Evolutionary conservation across 2,113 vertebrate genomes (phyloP), one percentile per base, ranked within the genome.

Genomic region (Anolis sagrei): DNA sequence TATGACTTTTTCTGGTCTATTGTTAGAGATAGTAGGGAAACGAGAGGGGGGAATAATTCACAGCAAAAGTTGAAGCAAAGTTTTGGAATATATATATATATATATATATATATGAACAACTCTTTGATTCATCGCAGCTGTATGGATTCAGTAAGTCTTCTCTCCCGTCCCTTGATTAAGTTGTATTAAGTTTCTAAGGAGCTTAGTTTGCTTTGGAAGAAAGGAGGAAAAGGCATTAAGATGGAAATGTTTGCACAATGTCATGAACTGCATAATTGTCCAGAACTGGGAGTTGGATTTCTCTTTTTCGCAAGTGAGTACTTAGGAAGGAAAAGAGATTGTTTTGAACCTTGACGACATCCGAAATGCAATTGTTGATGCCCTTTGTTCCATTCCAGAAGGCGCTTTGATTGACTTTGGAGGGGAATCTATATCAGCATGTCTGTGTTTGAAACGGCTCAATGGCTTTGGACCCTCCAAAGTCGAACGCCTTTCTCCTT

Each of bases 41-140:
- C n/a, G n/a, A n/a, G 25, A 89, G 78, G 23, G 62, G 76, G 44
- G 81, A 89, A 10, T 21, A 44, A 77, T 74, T 39, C 84, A n/a
- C 91, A 49, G 73, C 87, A 13, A 18, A 94, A 88, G 32, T 85
- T 23, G 3, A 61, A 25, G 32, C 0, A 0, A 49, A 6, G 92
- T 87, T 89, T 7, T 76, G 48, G 44, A 76, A 61, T 9, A 51
- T 51, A 51, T 9, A 51, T 51, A 51, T 9, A 51, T 51, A 51
- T 9, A 51, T 9, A 51, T 51, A 51, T 51, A 51, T 51, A 51
- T 51, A 51, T 51, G 21, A 73, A 39, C 29, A 91, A 16, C 0
- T 0, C 81, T 89, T 90, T 73, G 66, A 74, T 92, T 90, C 76
- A 83, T 27, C 25, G 25, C 9, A 51, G 66, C 66, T 92, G 82